phyloP scores from a whole-genome alignment of 2,113 vertebrate genomes.

The Passer domesticus region DNA sequence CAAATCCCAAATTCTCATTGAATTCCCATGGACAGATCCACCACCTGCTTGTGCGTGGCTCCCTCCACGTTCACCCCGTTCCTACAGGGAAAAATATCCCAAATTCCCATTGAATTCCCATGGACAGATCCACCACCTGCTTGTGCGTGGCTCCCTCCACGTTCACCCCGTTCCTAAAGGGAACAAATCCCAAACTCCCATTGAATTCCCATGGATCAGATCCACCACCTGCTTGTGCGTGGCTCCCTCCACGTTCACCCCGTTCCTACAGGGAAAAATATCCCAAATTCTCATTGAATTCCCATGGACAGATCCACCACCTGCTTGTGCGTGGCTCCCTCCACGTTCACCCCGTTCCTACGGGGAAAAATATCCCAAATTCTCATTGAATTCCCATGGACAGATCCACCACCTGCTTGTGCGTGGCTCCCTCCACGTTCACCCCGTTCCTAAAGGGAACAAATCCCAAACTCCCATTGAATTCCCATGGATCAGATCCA shows the following conservation, averaged over 20 bases:
- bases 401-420: slow-evolving; percentile 98
- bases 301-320: too few relatives aligned
- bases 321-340: neutral
- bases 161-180: slow-evolving; percentile 88
- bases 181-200: neutral
- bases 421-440: slow-evolving; percentile 94
- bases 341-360: neutral
- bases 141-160: slow-evolving; percentile 97
- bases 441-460: slow-evolving; percentile 84
- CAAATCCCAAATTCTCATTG: neutral
- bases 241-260: neutral
- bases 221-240: neutral
- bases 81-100: neutral
- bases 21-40: neutral
- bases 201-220: neutral
- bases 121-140: slow-evolving; percentile 92
- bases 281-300: neutral
- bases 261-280: neutral
- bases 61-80: neutral
- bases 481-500: neutral
- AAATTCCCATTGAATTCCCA: neutral
- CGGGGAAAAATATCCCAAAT: neutral
- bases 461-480: neutral
- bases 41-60: too few relatives aligned
- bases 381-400: too few relatives aligned